Conservation (phyloP, 2,113 vertebrate species). For the Apteryx owenii region DNA sequence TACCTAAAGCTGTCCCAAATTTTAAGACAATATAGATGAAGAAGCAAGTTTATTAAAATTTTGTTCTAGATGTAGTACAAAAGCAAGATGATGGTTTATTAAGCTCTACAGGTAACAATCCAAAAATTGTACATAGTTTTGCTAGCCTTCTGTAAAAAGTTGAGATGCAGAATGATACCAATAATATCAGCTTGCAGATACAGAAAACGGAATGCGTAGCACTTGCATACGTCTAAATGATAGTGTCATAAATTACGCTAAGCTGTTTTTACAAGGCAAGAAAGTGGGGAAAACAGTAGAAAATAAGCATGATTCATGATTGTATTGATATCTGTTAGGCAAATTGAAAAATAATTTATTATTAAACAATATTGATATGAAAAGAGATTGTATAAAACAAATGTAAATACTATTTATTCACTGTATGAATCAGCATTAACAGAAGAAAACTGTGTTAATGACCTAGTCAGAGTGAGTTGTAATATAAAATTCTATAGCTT, state of each 20-base stretch:
- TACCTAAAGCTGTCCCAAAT: neutral
- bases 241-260: neutral
- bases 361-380: neutral
- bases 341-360: neutral
- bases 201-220: neutral
- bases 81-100: neutral
- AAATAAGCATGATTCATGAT: neutral
- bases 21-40: neutral
- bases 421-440: neutral
- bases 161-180: neutral
- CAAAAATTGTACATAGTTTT: neutral
- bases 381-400: neutral
- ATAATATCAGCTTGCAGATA: neutral
- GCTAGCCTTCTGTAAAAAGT: neutral
- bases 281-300: neutral
- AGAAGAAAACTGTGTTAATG: neutral
- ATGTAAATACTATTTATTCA: neutral
- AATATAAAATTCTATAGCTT: neutral
- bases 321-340: neutral
- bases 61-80: neutral
- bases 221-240: neutral
- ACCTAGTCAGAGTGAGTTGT: neutral
- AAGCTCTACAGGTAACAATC: neutral
- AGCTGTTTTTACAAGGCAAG: neutral
- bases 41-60: neutral